These are phyloP conservation scores for Congeria kusceri DNA, from an alignment of 2,888 invertebrate species.

Conservation along the genomic window DNA sequence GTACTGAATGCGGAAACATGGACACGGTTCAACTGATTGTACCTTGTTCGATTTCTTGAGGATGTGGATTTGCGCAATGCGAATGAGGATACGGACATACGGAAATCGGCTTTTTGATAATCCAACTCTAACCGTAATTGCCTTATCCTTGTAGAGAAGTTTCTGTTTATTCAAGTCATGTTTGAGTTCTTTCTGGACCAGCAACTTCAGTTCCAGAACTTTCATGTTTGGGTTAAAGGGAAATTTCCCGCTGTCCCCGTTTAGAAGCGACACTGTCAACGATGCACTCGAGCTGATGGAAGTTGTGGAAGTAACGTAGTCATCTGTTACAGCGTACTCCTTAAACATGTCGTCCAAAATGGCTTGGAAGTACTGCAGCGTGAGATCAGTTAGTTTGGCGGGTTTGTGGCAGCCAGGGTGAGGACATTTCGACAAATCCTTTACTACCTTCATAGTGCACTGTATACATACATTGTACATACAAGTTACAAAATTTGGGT, in stretches of 20 bases:
- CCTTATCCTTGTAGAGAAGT: constrained; percentile 62
- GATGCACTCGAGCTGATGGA: constrained; percentile 6
- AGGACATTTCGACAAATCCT: constrained; percentile 56
- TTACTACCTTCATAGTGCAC: constrained; percentile 60
- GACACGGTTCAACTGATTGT: no score
- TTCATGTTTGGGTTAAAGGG: constrained; percentile 55
- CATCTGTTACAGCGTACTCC: constrained; percentile 57
- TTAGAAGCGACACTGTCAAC: constrained; percentile 62
- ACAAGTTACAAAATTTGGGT: no score
- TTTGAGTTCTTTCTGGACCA: constrained; percentile 48
- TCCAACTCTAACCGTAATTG: constrained; percentile 65
- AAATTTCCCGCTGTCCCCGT: constrained; percentile 61
- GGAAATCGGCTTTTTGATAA: no score
- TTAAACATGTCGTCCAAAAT: constrained; percentile 65
- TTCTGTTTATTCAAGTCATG: constrained; percentile 66
- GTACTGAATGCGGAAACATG: no score
- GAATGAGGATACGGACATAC: no score
- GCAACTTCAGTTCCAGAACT: constrained; percentile 54
- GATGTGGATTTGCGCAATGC: no score
- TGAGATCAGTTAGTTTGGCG: constrained; percentile 26
- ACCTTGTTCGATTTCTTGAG: no score
- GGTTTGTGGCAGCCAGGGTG: constrained; percentile 52
- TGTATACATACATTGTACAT: no score
- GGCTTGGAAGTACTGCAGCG: constrained; percentile 50
- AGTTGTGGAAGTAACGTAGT: constrained; percentile 24